Base-by-base conservation (phyloP, 2,888 invertebrate species). In the Cephus rjabovi region DNA sequence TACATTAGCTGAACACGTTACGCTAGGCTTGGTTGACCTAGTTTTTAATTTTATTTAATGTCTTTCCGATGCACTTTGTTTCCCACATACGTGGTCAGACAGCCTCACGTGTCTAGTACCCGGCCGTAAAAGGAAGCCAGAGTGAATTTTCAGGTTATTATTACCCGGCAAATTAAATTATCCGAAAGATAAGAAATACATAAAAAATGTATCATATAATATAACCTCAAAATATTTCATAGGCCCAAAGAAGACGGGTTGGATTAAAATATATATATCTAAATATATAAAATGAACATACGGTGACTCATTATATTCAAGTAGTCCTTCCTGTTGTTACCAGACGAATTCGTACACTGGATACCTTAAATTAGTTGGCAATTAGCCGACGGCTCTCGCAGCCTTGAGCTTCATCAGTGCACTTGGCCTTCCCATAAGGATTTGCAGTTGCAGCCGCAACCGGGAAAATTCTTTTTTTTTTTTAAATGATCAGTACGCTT, bases 321-420 rank as follows among this genome's bases (percentile, higher is more conserved):
- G 56, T 56, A 56, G 23, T 56, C 56, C 56, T 56, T 56, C 56
- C 56, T 56, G 23, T 56, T 56, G 56, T 56, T 23, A 56, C 23
- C 9, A 23, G 56, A 56, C 23, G 56, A 56, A 56, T 56, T 56
- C 56, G 23, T 23, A 56, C 56, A 56, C 56, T 56, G 23, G 23
- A 23, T 56, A 56, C 15, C 56, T 79, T 79, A 80, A 84, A 87
- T 86, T 86, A 87, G 85, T 83, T 84, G 84, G 85, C 84, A 87
- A 88, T 88, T 88, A 87, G 85, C 79, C 79, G 81, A 79, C 77
- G 81, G 79, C 80, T 75, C 79, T 81, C 76, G 75, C 79, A 81
- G 82, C 83, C 84, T 81, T 79, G 80, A 80, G 81, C 78, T 56
- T 56, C 56, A 37, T 69, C 77, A 68, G 73, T 79, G 81, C 81